phyloP scores from a whole-genome alignment of 1,140 invertebrate species.

The Zaprionus lachaisei region DNA sequence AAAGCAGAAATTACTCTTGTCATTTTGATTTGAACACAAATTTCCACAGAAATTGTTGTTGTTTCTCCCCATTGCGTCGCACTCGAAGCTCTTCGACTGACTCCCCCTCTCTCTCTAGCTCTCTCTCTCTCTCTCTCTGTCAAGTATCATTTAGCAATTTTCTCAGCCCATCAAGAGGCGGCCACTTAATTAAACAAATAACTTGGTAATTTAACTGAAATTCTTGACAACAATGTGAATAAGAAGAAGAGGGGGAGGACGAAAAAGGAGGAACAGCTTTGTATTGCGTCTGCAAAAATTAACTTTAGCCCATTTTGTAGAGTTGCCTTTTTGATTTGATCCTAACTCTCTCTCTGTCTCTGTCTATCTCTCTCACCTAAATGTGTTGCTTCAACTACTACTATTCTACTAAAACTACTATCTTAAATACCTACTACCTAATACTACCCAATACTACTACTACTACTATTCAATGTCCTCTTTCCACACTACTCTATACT shows the following conservation, averaged over 20 bases:
- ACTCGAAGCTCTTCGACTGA: constrained; percentile 53
- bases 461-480: constrained; percentile 38
- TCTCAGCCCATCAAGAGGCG: constrained; percentile 54
- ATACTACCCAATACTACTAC: constrained; percentile 46
- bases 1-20: constrained; percentile 66
- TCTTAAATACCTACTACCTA: constrained; percentile 54
- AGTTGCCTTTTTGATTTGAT: constrained; percentile 38
- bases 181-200: constrained; percentile 80
- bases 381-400: constrained; percentile 68
- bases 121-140: constrained; percentile 29
- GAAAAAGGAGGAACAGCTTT: constrained; percentile 34
- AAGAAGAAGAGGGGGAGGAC: constrained; percentile 5
- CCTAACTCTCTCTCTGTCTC: constrained; percentile 21
- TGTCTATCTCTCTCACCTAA: constrained; percentile 47
- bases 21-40: constrained; percentile 67
- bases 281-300: constrained; percentile 53
- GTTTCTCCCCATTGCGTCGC: constrained; percentile 68
- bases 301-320: constrained; percentile 44
- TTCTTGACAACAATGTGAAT: constrained; percentile 46
- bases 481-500: constrained; percentile 29
- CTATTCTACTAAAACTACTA: constrained; percentile 24
- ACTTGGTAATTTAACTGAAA: constrained; percentile 73
- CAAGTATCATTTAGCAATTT: constrained; percentile 69
- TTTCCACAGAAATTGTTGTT: constrained; percentile 82
- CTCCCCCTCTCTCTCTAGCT: background rate